Conservation (phyloP, 2,888 invertebrate species). For the Perithous albicinctus region DNA sequence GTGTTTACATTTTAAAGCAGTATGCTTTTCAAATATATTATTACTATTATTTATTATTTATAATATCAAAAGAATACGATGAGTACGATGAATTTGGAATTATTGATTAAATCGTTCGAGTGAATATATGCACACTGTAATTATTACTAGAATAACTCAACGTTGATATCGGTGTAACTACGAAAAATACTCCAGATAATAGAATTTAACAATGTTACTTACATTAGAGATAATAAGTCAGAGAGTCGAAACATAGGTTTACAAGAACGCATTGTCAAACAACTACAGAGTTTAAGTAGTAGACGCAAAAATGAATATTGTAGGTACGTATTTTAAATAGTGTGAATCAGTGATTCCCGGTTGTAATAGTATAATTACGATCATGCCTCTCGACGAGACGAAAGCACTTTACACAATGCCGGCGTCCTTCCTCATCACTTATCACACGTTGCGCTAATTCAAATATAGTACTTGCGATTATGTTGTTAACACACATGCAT, state of each 20-base stretch:
- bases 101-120: slow-evolving; percentile 9
- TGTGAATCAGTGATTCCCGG: slow-evolving; percentile 45
- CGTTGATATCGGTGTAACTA: not conserved
- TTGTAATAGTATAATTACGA: slow-evolving; percentile 45
- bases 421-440: slow-evolving; percentile 62
- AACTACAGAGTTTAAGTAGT: slow-evolving; percentile 23
- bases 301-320: slow-evolving; percentile 27
- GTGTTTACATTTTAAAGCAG: slow-evolving; percentile 36
- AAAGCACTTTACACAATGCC: slow-evolving; percentile 71
- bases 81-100: slow-evolving; percentile 9
- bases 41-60: slow-evolving; percentile 28
- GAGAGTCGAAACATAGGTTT: slow-evolving; percentile 31
- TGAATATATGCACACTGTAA: not conserved
- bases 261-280: slow-evolving; percentile 49
- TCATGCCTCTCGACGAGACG: slow-evolving; percentile 69
- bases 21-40: slow-evolving; percentile 10
- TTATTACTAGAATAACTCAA: not conserved
- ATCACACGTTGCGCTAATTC: slow-evolving; percentile 54
- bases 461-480: slow-evolving; percentile 50
- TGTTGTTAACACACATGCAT: slow-evolving; percentile 57
- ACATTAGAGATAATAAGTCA: not conserved
- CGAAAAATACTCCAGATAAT: not conserved
- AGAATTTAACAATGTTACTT: not conserved
- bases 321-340: slow-evolving; percentile 53
- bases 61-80: slow-evolving; percentile 14